phyloP scores from a whole-genome alignment of 1,140 invertebrate genomes.

The Lucilia cuprina region DNA sequence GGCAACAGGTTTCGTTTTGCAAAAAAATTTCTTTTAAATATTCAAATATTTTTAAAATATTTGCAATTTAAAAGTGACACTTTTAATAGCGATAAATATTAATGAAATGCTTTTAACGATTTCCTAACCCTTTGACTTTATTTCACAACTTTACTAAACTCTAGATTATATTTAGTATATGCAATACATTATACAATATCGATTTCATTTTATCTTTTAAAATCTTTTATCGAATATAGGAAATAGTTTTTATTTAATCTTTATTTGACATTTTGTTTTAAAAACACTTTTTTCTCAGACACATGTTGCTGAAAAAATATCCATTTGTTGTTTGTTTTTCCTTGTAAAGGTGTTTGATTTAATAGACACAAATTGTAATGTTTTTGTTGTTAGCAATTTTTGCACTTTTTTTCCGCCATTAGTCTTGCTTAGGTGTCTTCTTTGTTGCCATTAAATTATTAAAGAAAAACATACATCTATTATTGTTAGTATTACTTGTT shows the following conservation, averaged over 20 bases:
- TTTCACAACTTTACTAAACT: too few species aligned
- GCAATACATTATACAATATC: background rate
- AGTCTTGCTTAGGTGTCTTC: background rate
- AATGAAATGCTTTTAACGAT: background rate
- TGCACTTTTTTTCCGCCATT: too few species aligned
- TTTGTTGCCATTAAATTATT: background rate
- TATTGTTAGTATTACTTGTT: background rate
- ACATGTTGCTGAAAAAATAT: background rate
- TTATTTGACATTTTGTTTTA: too few species aligned
- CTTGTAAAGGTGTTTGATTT: conserved; percentile 16
- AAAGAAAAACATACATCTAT: background rate
- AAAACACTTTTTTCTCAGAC: background rate
- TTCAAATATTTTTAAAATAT: background rate
- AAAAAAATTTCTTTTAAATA: too few species aligned
- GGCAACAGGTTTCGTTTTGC: too few species aligned
- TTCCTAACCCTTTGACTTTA: background rate
- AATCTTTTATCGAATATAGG: background rate
- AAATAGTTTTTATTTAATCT: background rate
- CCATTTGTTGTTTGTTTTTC: background rate
- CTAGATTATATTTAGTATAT: too few species aligned
- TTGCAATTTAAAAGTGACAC: background rate
- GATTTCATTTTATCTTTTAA: background rate
- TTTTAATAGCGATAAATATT: background rate
- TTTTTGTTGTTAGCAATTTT: background rate
- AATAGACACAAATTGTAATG: background rate